Conservation (phyloP, 2,888 invertebrate species). For the Drosophila tanythrix region DNA sequence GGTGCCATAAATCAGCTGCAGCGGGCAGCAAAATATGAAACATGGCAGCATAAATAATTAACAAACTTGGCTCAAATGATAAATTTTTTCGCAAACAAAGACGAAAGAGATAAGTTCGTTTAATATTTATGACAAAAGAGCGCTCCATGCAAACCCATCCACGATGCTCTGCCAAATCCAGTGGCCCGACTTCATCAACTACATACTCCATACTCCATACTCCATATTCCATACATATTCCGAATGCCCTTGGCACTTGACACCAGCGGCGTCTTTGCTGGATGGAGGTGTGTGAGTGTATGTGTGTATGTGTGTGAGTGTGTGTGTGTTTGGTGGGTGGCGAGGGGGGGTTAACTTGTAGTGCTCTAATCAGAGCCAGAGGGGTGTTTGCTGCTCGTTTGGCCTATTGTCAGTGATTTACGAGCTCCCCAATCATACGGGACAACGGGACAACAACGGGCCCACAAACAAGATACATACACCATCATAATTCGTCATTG, state of each 20-base stretch:
- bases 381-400: slow-evolving; percentile 50
- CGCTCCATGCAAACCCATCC: slow-evolving; percentile 7
- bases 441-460: slow-evolving; percentile 59
- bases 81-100: slow-evolving; percentile 75
- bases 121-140: slow-evolving; percentile 85
- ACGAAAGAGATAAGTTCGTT: slow-evolving; percentile 84
- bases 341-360: slow-evolving; percentile 7
- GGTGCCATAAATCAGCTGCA: slow-evolving; percentile 69
- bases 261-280: slow-evolving; percentile 43
- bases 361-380: slow-evolving; percentile 62
- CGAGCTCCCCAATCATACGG: slow-evolving; percentile 80
- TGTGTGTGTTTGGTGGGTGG: not conserved
- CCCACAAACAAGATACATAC: slow-evolving; percentile 42
- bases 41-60: slow-evolving; percentile 84
- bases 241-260: slow-evolving; percentile 77
- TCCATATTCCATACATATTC: slow-evolving; percentile 41
- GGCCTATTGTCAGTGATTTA: slow-evolving; percentile 81
- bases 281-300: not conserved
- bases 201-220: slow-evolving; percentile 20
- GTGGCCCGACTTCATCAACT: slow-evolving; percentile 32
- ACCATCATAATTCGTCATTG: slow-evolving; percentile 83
- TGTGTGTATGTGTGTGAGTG: not conserved
- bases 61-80: slow-evolving; percentile 83
- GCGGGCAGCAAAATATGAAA: slow-evolving; percentile 60
- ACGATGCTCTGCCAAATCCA: slow-evolving; percentile 15